Conservation (phyloP, 2,888 invertebrate genomes). For the Saturnia japonica region DNA sequence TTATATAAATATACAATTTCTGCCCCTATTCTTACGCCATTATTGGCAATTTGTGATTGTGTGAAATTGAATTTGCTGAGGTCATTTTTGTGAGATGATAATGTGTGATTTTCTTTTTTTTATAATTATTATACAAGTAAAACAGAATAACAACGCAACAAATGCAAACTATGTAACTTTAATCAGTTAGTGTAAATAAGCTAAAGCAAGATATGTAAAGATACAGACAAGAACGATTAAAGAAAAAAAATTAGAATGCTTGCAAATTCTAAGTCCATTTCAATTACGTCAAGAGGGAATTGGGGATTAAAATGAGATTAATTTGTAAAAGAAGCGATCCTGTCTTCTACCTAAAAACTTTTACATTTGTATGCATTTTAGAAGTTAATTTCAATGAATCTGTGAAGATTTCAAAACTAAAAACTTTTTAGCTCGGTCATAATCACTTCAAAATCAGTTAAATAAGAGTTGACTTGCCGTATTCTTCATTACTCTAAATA, state of each 20-base stretch:
- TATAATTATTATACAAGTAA: neutral
- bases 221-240: neutral
- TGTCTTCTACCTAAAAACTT: conserved; percentile 52
- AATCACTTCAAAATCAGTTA: too few species aligned
- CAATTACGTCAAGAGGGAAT: conserved; percentile 45
- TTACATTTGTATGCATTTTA: conserved; percentile 43
- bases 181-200: neutral
- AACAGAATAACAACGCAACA: neutral
- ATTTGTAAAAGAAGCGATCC: conserved; percentile 58
- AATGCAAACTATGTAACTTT: neutral
- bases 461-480: too few species aligned
- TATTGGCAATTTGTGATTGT: neutral
- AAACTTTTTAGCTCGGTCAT: neutral
- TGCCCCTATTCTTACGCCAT: neutral
- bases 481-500: too few species aligned
- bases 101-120: too few species aligned
- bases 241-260: conserved; percentile 13
- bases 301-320: conserved; percentile 58
- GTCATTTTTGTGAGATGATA: neutral
- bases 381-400: conserved; percentile 57
- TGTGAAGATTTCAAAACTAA: conserved; percentile 46
- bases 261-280: conserved; percentile 33
- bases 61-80: neutral
- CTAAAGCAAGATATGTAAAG: neutral
- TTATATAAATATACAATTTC: too few species aligned